Conservation (phyloP, 2,797 vertebrate genomes). For the Crypturellus tataupa region DNA sequence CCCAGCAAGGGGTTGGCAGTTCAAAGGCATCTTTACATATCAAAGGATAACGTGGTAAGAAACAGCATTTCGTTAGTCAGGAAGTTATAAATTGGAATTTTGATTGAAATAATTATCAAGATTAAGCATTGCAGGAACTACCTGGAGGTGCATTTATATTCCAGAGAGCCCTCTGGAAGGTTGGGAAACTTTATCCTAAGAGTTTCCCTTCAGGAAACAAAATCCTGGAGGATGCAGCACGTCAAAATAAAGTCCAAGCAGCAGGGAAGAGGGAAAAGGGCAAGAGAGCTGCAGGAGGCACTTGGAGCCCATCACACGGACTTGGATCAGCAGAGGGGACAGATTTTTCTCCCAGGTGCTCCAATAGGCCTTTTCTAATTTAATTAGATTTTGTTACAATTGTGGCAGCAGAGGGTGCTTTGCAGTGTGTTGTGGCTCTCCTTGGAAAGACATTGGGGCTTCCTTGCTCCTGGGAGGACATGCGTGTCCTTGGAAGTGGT, state of each 20-base stretch:
- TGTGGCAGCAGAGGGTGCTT: not conserved
- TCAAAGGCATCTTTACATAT: constrained; percentile 56
- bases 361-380: not conserved
- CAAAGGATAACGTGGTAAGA: not conserved
- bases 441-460: not conserved
- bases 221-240: not conserved
- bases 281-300: not conserved
- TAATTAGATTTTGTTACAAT: not conserved
- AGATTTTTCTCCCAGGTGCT: not conserved
- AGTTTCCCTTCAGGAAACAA: not conserved
- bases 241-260: not conserved
- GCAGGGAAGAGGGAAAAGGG: not conserved
- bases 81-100: constrained; percentile 64
- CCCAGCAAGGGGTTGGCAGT: constrained; percentile 53
- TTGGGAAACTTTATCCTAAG: not conserved
- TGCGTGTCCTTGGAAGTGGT: not conserved
- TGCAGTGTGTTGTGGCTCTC: not conserved
- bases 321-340: not conserved
- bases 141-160: constrained; percentile 31
- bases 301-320: not conserved
- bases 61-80: constrained; percentile 61
- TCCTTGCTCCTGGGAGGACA: not conserved
- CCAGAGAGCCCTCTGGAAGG: not conserved
- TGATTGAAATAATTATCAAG: constrained; percentile 71
- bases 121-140: constrained; percentile 65